These are phyloP conservation scores for Chascanopsetta lugubris DNA, from an alignment of 2,113 vertebrate genomes.

Conservation along the genomic window DNA sequence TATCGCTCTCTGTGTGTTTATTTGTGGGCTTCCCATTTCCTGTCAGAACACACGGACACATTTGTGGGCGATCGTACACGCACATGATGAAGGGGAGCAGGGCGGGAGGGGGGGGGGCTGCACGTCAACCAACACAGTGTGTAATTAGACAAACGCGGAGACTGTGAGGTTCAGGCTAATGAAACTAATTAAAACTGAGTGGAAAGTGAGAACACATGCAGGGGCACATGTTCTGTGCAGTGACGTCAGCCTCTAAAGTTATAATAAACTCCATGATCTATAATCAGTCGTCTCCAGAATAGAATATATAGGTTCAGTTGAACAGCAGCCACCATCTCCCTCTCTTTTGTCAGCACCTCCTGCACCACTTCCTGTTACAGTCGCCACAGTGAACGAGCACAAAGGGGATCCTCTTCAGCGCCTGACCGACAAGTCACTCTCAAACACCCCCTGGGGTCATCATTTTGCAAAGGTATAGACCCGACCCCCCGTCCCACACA, in stretches of 20 bases:
- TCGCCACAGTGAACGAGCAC: constrained; percentile 56
- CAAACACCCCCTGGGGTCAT: constrained; percentile 56
- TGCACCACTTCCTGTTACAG: constrained; percentile 65
- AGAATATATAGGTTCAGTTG: constrained; percentile 46
- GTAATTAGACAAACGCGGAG: constrained; percentile 34
- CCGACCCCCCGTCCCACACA: constrained; percentile 19
- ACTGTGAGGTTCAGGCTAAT: constrained; percentile 12
- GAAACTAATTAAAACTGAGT: not conserved
- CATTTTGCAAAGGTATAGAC: constrained; percentile 31
- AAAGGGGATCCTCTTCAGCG: constrained; percentile 66
- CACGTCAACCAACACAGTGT: not conserved
- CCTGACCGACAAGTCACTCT: constrained; percentile 57
- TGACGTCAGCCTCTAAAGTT: constrained; percentile 8
- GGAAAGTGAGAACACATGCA: not conserved
- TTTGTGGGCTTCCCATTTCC: constrained; percentile 70
- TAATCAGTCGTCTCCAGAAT: constrained; percentile 1
- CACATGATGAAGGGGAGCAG: constrained; percentile 30
- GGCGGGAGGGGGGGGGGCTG: not conserved
- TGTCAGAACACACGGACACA: constrained; percentile 40
- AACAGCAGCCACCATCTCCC: constrained; percentile 49
- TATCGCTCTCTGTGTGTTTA: constrained; percentile 57
- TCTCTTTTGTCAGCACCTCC: constrained; percentile 23
- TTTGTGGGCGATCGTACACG: constrained; percentile 30
- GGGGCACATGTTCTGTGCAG: not conserved
- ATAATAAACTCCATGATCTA: no score